Evolutionary conservation across 2,888 invertebrate species (phyloP), one percentile per base, ranked within the genome.

Genomic region (Atherix ibis): DNA sequence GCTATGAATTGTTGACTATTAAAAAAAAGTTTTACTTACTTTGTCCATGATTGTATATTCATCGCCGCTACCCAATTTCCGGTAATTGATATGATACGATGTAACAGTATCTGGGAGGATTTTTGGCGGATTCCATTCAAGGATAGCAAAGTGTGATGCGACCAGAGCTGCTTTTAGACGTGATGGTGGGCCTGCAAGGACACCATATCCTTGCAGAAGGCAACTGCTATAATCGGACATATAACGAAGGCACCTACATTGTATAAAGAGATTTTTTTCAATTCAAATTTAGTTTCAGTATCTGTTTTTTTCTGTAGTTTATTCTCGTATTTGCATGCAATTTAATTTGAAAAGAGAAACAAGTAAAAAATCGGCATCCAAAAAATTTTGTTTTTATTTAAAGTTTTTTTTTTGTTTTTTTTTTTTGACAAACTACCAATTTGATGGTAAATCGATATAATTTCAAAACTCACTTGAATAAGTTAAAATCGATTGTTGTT

Each of bases 191-290:
- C 79, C 76, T 0, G 85, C 79, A 2, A 85, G 65, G 0, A 84
- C 84, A 0, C 83, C 83, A 57, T 85, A 85, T 12, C 84, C 83
- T 61, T 83, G 80, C 42, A 85, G 69, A 15, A 85, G 66, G 52
- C 85, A 85, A 63, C 77, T 83, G 27, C 77, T 76, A 62, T 82
- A 83, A 27, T 79, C 76, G 5, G 69, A 68, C 78, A 85, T 84
- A 59, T 77, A 82, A 37, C 80, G 75, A 38, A 87, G 66, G 53
- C 85, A 85, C 51, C 76, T 75, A 47, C 13, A 22, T 16, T 9
- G 14, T 22, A 13, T n/a, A 9, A 25, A 26, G n/a, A n/a, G n/a
- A n/a, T n/a, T n/a, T n/a, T n/a, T n/a, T n/a, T n/a, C n/a, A n/a
- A n/a, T n/a, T n/a, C n/a, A n/a, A n/a, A n/a, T n/a, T n/a, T n/a